Conservation (phyloP, 2,113 vertebrate genomes). For the Argyrosomus japonicus region DNA sequence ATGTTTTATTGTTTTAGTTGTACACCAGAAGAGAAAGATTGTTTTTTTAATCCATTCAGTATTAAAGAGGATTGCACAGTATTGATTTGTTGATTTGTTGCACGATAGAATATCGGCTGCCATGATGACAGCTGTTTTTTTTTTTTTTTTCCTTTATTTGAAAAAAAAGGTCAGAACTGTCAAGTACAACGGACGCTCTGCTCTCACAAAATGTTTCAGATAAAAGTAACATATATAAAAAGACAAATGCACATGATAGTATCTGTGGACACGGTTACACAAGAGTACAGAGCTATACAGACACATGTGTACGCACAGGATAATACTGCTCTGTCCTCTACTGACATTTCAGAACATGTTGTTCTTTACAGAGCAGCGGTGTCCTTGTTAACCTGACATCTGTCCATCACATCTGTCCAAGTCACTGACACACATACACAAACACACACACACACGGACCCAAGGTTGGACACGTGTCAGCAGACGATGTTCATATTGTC, state of each 20-base stretch:
- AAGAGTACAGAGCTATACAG: slow-evolving; percentile 5
- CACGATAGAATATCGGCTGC: not conserved
- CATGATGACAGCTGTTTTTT: not conserved
- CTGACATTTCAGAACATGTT: slow-evolving; percentile 53
- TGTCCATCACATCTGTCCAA: slow-evolving; percentile 67
- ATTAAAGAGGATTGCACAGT: slow-evolving; percentile 21
- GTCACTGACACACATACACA: slow-evolving; percentile 21
- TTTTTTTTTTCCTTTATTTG: not conserved
- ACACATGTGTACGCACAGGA: slow-evolving; percentile 5
- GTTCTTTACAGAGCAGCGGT: slow-evolving; percentile 49
- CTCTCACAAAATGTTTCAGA: slow-evolving; percentile 17
- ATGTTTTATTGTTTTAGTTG: slow-evolving; percentile 6
- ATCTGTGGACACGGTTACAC: slow-evolving; percentile 17
- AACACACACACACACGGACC: slow-evolving; percentile 8
- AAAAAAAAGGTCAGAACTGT: slow-evolving; percentile 62
- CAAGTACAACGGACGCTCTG: slow-evolving; percentile 28
- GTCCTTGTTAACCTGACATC: slow-evolving; percentile 56
- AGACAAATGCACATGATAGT: not conserved
- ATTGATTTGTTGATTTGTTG: slow-evolving; percentile 29
- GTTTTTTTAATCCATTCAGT: not conserved
- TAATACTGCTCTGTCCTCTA: slow-evolving; percentile 36
- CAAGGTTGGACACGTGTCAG: slow-evolving; percentile 18
- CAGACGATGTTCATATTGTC: slow-evolving; percentile 20
- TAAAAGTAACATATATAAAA: slow-evolving; percentile 32
- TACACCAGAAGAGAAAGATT: not conserved